Percentiles rank a stretch among this genome's conserved stretches.
Evolutionary conservation across 2,888 invertebrate species (phyloP).

Genomic region (Heliothis peltigera): DNA sequence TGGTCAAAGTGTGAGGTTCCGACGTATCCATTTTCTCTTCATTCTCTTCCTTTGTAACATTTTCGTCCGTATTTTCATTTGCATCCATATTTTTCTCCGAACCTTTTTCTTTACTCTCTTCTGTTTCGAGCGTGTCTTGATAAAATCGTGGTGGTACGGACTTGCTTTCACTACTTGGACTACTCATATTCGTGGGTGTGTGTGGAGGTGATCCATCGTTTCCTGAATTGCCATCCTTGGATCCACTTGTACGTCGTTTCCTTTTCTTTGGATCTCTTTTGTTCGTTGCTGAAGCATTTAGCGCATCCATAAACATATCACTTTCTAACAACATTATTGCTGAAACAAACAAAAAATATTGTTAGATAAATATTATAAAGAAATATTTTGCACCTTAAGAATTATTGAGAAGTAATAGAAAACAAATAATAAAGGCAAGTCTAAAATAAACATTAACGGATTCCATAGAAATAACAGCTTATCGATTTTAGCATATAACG

Average conservation of each 20-base stretch:
- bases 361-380: conserved; percentile 2
- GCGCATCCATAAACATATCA: conserved; percentile 97
- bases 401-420: background rate
- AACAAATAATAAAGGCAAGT: background rate
- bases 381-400: background rate
- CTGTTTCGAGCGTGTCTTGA: conserved; percentile 96
- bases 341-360: conserved; percentile 82
- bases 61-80: conserved; percentile 69
- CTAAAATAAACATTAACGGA: conserved; percentile 59
- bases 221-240: conserved; percentile 91
- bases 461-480: conserved; percentile 17
- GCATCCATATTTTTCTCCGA: conserved; percentile 72
- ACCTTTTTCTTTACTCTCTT: conserved; percentile 89
- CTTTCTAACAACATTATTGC: conserved; percentile 96
- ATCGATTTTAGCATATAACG: too few relatives aligned
- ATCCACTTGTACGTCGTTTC: conserved; percentile 93
- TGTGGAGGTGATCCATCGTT: conserved; percentile 89
- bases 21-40: conserved; percentile 79
- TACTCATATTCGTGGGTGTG: conserved; percentile 86
- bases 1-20: conserved; percentile 83
- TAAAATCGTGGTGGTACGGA: conserved; percentile 94
- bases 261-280: conserved; percentile 94
- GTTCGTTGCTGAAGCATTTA: conserved; percentile 94
- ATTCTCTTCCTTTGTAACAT: conserved; percentile 67
- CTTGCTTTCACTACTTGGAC: conserved; percentile 83